These are phyloP conservation scores for Drosophila ironensis DNA, from an alignment of 1,140 invertebrate species.

Conservation along the genomic window DNA sequence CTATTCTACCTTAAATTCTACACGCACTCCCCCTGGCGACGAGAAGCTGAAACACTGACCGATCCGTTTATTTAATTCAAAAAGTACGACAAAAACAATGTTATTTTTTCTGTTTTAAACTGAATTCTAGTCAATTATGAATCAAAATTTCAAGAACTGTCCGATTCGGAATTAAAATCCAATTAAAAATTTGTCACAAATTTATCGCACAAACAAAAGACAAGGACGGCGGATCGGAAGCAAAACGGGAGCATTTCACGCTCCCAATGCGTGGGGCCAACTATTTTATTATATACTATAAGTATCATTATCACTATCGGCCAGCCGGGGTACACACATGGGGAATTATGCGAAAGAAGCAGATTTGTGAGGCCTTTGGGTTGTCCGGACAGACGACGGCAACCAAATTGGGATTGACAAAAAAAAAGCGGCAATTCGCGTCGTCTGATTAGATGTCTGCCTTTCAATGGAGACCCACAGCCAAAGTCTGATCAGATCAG, in stretches of 20 bases:
- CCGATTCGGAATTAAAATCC: not conserved
- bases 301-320: slow-evolving; percentile 12
- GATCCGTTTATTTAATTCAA: no score
- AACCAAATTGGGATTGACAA: not conserved
- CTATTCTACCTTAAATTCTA: no score
- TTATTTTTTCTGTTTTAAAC: no score
- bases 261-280: slow-evolving; percentile 15
- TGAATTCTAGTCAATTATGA: no score
- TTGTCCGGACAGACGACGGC: slow-evolving; percentile 4
- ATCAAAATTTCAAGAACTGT: no score
- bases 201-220: not conserved
- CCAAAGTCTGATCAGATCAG: not conserved
- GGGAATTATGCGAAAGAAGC: not conserved
- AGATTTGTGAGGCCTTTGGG: not conserved
- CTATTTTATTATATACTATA: slow-evolving; percentile 1
- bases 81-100: no score
- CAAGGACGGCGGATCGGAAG: slow-evolving; percentile 5
- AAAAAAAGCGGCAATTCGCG: not conserved
- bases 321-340: not conserved
- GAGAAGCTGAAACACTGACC: no score
- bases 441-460: slow-evolving; percentile 25
- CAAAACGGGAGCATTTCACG: slow-evolving; percentile 12
- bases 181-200: not conserved
- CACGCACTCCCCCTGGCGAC: no score
- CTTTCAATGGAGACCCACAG: not conserved